These are phyloP conservation scores for Phaedon cochleariae DNA, from an alignment of 2,888 invertebrate species.

Conservation along the genomic window DNA sequence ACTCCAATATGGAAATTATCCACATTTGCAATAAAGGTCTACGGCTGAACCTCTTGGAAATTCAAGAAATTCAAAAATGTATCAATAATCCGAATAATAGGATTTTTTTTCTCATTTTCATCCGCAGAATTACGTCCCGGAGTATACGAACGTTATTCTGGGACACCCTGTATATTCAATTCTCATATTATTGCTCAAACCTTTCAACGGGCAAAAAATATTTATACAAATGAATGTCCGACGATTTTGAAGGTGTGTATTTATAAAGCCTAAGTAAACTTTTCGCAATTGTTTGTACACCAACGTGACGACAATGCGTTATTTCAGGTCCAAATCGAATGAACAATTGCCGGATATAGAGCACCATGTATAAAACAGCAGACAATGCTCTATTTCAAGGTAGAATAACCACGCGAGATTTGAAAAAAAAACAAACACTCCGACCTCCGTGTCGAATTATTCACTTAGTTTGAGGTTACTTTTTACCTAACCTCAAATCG, in stretches of 20 bases:
- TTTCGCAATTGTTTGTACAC: not conserved
- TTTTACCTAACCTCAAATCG: not conserved
- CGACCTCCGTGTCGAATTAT: not conserved
- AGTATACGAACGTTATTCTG: too few relatives aligned
- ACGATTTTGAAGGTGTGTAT: not conserved
- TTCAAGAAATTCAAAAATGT: too few relatives aligned
- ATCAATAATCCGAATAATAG: too few relatives aligned
- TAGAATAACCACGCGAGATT: constrained; percentile 23
- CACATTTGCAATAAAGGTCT: too few relatives aligned
- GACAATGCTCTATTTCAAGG: constrained; percentile 38
- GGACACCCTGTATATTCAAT: too few relatives aligned
- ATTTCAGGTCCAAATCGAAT: constrained; percentile 3
- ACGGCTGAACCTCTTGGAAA: too few relatives aligned
- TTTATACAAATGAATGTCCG: not conserved
- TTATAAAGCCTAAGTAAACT: not conserved
- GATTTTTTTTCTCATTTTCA: too few relatives aligned
- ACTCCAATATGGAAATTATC: too few relatives aligned
- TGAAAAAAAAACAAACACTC: not conserved
- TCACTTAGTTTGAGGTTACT: constrained; percentile 1
- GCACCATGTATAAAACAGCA: constrained; percentile 17
- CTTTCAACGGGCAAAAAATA: not conserved
- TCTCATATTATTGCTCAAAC: too few relatives aligned
- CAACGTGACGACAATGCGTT: not conserved
- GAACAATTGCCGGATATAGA: constrained; percentile 20
- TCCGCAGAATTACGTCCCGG: too few relatives aligned